Evolutionary conservation across 1,140 invertebrate species (phyloP), one percentile per base, ranked within the genome.

Genomic region (Diorhabda elongata): DNA sequence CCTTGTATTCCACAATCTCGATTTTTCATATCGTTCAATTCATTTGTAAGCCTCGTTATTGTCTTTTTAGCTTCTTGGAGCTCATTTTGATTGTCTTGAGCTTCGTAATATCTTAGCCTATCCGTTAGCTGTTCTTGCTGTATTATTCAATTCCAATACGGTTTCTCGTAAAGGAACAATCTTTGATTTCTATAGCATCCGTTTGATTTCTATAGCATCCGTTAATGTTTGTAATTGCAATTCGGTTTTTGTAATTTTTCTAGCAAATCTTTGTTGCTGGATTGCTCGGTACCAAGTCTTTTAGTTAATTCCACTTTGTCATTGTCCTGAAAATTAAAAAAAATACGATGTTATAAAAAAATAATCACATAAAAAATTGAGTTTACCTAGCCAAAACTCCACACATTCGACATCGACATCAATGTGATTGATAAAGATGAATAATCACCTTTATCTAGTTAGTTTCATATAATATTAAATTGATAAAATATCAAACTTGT

Each of bases 251-350:
- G 86, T 45, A 93, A 85, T 78, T 90, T 88, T 42, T 87, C 82
- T 41, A 89, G 87, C 56, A 95, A 83, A 77, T 95, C 92, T 75
- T 90, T 90, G 62, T 88, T 89, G 67, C 89, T 85, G 81, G 89
- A 88, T 78, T 93, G 87, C 82, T 96, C 92, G 52, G 88, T 85
- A 76, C 93, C 88, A 41, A 96, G 82, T 75, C 91, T 87, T 79
- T 95, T 93, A 42, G 92, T 91, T 69, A 96, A 80, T 75, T 95
- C 91, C 69, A 95, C 85, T 82, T 97, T 94, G 71, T 89, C 87
- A 76, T 92, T 91, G 69, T 89, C 92, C 89, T 90, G 78, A 63
- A 87, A 87, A 56, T 67, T 52, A 67, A 61, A 74, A 71, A 69
- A 58, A 26, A 26, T 26, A 26, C 26, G 1, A 26, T 57, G 26